A percentile compares a stretch with the other conserved stretches of the same genome.
Conservation (phyloP, 2,113 vertebrate genomes). For the Cnemophilus loriae region DNA sequence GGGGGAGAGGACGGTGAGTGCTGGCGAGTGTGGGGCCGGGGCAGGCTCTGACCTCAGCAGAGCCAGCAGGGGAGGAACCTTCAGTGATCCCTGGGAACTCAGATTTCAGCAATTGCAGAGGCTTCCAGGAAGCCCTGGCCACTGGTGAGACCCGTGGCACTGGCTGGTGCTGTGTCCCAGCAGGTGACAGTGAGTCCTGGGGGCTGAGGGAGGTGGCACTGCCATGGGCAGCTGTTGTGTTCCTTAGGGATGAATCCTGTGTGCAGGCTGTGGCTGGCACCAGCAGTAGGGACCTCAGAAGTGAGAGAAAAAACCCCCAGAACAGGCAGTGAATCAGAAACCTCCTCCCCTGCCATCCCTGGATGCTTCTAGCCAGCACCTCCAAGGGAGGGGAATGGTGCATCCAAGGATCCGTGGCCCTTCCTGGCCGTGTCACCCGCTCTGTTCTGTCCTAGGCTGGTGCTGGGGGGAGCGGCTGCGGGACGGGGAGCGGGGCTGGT, state of each 20-base stretch:
- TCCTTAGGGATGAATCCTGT: background rate
- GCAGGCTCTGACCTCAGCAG: background rate
- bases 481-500: constrained; percentile 90
- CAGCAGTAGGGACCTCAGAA: background rate
- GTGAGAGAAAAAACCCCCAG: background rate
- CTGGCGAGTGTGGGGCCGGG: rapidly evolving
- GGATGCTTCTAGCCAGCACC: background rate
- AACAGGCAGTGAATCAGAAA: background rate
- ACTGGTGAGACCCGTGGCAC: rapidly evolving
- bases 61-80: rapidly evolving
- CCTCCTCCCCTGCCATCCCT: background rate
- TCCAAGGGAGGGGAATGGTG: rapidly evolving
- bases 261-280: background rate
- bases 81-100: rapidly evolving
- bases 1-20: constrained; percentile 82
- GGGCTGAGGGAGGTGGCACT: background rate
- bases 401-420: rapidly evolving
- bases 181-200: background rate
- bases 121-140: background rate
- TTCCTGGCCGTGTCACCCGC: rapidly evolving
- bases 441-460: constrained; percentile 71
- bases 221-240: rapidly evolving
- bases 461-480: constrained; percentile 84
- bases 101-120: background rate
- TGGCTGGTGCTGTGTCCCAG: background rate